Conservation (phyloP, 1,140 invertebrate genomes). For the Aleiodes sp. region DNA sequence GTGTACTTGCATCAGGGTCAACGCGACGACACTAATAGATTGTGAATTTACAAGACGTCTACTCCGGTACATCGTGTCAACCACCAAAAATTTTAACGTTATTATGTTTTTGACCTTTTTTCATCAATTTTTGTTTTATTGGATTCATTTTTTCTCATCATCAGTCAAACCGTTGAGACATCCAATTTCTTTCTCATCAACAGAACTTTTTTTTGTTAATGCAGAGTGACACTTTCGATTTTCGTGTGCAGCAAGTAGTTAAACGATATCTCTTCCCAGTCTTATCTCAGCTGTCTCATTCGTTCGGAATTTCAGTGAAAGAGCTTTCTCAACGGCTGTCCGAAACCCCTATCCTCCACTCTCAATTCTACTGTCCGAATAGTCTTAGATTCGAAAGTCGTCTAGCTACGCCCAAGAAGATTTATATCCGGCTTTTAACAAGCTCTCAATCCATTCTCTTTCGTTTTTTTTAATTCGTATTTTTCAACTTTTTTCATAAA, state of each 20-base stretch:
- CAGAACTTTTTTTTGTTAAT: not conserved
- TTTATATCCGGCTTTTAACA: constrained; percentile 31
- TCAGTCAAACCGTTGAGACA: too few relatives aligned
- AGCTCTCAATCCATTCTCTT: not conserved
- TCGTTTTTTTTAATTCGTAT: not conserved
- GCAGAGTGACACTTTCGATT: constrained; percentile 12
- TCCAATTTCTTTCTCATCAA: too few relatives aligned
- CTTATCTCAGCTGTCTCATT: constrained; percentile 28
- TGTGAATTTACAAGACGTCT: constrained; percentile 26
- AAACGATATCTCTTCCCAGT: not conserved
- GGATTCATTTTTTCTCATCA: too few relatives aligned
- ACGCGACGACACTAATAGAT: constrained; percentile 14
- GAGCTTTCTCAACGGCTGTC: constrained; percentile 21
- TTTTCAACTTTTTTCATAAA: constrained; percentile 1
- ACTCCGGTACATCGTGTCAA: not conserved
- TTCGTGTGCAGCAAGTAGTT: not conserved
- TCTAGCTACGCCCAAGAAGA: constrained; percentile 18
- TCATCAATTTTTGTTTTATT: too few relatives aligned
- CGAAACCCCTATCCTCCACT: not conserved
- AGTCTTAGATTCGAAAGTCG: constrained; percentile 30
- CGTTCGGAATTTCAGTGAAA: constrained; percentile 25
- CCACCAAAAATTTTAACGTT: not conserved
- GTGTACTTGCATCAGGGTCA: constrained; percentile 1
- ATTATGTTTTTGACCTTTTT: not conserved
- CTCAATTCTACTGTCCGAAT: constrained; percentile 10